Percentiles rank a stretch among this genome's conserved stretches.
phyloP scores from a whole-genome alignment of 2,797 vertebrate species.

The Micromesistius poutassou region DNA sequence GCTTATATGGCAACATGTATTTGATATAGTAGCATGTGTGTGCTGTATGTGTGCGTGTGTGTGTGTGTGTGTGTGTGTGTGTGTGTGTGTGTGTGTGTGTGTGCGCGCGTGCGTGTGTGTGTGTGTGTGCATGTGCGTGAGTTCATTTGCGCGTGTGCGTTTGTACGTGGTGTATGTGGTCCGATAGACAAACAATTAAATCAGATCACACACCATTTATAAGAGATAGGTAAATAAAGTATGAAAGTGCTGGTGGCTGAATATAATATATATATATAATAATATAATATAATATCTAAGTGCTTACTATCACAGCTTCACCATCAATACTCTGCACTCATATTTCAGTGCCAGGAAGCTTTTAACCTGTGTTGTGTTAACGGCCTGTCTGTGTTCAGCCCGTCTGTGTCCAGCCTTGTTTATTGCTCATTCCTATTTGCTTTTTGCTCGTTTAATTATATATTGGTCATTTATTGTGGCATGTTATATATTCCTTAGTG shows the following conservation, averaged over 20 bases:
- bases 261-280: no score
- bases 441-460: not conserved
- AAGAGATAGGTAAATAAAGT: constrained; percentile 37
- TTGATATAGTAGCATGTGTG: no score
- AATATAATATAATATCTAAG: no score
- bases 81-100: constrained; percentile 8
- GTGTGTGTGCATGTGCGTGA: no score
- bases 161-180: not conserved
- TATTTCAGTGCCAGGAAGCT: constrained; percentile 63
- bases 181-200: constrained; percentile 35
- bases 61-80: constrained; percentile 13
- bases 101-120: no score
- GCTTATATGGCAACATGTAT: not conserved
- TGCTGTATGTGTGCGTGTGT: not conserved
- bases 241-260: constrained; percentile 31
- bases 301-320: constrained; percentile 23
- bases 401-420: constrained; percentile 33
- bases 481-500: not conserved
- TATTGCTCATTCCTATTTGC: constrained; percentile 1
- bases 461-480: not conserved
- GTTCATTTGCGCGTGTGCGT: no score
- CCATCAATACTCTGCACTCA: constrained; percentile 32
- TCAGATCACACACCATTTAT: constrained; percentile 31
- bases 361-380: constrained; percentile 49
- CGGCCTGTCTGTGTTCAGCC: constrained; percentile 31